Percentiles rank a stretch among this genome's conserved stretches.
These are phyloP conservation scores for Marcusenius ussheri DNA, from an alignment of 2,113 vertebrate genomes.

Conservation along the genomic window DNA sequence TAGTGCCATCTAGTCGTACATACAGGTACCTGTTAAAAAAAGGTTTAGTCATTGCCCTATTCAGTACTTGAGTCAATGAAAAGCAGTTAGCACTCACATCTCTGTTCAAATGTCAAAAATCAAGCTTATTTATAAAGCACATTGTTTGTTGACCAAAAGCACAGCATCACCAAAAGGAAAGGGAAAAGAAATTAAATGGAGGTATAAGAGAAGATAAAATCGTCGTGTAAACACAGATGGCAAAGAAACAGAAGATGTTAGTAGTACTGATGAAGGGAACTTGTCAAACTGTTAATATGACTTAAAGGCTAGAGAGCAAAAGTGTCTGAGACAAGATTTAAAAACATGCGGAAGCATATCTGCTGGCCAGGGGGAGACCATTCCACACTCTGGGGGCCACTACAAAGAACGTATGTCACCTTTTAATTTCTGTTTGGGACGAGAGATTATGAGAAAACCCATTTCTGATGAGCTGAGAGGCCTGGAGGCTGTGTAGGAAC, in stretches of 20 bases:
- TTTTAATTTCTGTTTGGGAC: neutral
- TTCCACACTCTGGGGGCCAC: neutral
- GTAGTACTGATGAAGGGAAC: neutral
- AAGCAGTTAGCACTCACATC: neutral
- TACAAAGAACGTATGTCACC: neutral
- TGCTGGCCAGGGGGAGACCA: neutral
- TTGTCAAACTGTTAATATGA: neutral
- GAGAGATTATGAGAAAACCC: neutral
- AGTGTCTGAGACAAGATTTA: neutral
- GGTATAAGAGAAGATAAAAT: neutral
- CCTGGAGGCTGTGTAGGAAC: neutral
- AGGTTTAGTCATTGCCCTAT: neutral
- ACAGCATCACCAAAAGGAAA: neutral
- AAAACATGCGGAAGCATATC: neutral
- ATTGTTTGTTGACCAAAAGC: neutral
- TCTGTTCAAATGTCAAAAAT: neutral
- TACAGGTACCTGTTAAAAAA: constrained; percentile 75
- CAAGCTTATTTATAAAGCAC: neutral
- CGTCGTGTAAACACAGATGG: neutral
- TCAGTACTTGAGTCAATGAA: neutral
- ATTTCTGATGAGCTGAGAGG: neutral
- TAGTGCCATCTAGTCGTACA: constrained; percentile 88
- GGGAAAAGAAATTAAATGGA: neutral
- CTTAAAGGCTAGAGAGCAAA: neutral
- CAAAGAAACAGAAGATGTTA: neutral